Evolutionary conservation across 2,888 invertebrate species (phyloP).

Genomic region (Eupithecia vulgata): DNA sequence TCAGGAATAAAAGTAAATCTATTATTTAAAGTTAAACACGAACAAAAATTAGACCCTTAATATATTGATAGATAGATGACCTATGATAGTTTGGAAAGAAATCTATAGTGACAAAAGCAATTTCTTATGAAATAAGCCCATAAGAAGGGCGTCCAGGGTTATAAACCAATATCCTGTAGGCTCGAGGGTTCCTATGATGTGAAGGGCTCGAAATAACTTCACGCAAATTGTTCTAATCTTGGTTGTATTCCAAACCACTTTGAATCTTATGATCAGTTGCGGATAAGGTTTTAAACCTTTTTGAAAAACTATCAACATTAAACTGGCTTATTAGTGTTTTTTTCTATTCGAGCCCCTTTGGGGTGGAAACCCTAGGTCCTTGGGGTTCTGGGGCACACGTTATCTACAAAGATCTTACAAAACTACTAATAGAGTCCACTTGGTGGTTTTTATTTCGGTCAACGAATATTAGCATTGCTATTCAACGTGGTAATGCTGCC

Average conservation of each 20-base stretch:
- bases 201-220: constrained; percentile 28
- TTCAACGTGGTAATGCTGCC: no score
- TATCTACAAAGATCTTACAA: no score
- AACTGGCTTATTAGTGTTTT: neutral
- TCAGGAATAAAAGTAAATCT: neutral
- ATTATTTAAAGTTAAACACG: neutral
- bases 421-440: no score
- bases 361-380: no score
- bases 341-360: no score
- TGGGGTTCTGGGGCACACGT: no score
- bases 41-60: neutral
- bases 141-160: neutral
- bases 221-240: constrained; percentile 26
- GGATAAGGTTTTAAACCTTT: neutral
- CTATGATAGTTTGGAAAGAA: neutral
- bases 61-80: neutral
- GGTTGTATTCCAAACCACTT: constrained; percentile 3
- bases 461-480: no score
- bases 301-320: neutral
- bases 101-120: neutral
- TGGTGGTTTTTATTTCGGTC: no score
- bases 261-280: neutral
- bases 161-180: constrained; percentile 27
- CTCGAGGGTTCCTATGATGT: constrained; percentile 25
- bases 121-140: neutral